These are phyloP conservation scores for Subanguina moxae DNA, from an alignment of 1,140 invertebrate species.

Conservation along the genomic window DNA sequence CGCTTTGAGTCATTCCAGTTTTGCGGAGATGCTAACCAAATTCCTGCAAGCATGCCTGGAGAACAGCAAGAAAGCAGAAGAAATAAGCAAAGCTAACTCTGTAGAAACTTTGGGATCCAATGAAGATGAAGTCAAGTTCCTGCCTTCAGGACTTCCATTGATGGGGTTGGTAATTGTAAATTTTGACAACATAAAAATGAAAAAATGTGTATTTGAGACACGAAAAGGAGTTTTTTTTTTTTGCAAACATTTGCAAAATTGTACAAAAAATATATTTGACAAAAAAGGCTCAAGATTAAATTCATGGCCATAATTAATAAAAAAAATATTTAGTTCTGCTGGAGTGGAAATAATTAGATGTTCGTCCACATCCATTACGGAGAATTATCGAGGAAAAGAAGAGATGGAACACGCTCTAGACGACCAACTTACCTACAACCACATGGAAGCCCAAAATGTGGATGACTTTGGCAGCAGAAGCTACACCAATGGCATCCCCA, in stretches of 20 bases:
- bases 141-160: slow-evolving; percentile 3
- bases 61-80: not conserved
- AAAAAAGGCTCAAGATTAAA: too few relatives aligned
- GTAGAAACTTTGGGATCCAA: not conserved
- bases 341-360: not conserved
- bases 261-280: too few relatives aligned
- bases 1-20: not conserved
- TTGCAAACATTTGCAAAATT: not conserved
- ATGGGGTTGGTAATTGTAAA: not conserved
- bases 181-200: not conserved
- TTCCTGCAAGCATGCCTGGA: not conserved
- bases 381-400: not conserved
- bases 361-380: not conserved
- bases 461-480: too few relatives aligned
- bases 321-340: not conserved
- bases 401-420: too few relatives aligned
- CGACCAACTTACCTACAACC: too few relatives aligned
- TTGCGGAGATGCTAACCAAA: not conserved
- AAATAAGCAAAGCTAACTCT: not conserved
- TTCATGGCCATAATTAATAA: not conserved
- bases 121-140: not conserved
- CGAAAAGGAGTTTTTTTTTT: not conserved
- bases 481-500: too few relatives aligned
- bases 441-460: too few relatives aligned
- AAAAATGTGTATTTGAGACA: not conserved